Base-by-base conservation (phyloP, 2,797 vertebrate species). In the Etheostoma perlongum region DNA sequence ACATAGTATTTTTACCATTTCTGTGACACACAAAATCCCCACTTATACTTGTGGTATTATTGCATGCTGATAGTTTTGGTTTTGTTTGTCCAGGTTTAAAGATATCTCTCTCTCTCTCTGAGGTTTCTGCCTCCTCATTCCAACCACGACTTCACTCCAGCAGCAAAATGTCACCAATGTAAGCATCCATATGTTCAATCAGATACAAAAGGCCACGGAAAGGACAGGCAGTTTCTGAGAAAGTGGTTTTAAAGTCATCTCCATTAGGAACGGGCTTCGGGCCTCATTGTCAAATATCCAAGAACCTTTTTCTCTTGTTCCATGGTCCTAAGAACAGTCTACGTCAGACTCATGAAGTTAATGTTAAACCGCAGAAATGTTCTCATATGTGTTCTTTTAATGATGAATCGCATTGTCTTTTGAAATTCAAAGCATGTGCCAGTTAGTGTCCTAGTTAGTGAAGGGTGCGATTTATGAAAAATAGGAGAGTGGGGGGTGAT, bases 111-210 rank as follows among this genome's bases (percentile, higher is more conserved):
- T 54, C 27, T 10, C 46, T 16, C 13, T 27, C 13, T 33, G 25
- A 19, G 15, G 21, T 44, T 47, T 55, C 21, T 33, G 23, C 19
- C 18, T 62, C 58, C n/a, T n/a, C 4, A 19, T 4, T 49, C 19
- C 11, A 15, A 16, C 19, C 23, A 4, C 36, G 18, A 2, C 63
- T 23, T 53, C 16, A 46, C 25, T 23, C 11, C 2, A 15, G 57
- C 48, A 54, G 27, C 40, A 61, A 64, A 57, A 69, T 69, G 59
- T 63, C 66, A 69, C 21, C 33, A 30, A 23, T 3, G 30, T 33
- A 16, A 48, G 65, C 69, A 30, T 44, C 69, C 25, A 33, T n/a
- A 27, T 12, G 16, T 49, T 55, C 51, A 55, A 12, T 47, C 18
- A 1, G 9, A 23, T 2, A 19, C 6, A 23, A 47, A 33, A 53